Conservation (phyloP, 2,113 vertebrate species). For the Syrmaticus mikado region DNA sequence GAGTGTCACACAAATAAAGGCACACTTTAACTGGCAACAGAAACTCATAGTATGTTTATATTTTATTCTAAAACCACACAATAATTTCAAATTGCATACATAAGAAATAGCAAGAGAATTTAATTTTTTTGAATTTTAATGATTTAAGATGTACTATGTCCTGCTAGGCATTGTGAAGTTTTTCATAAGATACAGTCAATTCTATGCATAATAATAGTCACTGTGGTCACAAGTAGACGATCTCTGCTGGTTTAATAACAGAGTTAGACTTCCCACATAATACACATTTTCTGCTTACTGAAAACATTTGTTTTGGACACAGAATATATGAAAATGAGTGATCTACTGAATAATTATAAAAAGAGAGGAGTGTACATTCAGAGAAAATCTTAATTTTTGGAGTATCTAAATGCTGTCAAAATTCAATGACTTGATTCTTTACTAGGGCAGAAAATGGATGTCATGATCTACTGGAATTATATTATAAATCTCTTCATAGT, state of each 20-base stretch:
- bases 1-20: background rate
- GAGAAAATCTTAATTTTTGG: conserved; percentile 11
- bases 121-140: background rate
- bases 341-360: background rate
- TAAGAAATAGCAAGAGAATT: background rate
- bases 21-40: background rate
- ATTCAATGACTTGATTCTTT: conserved; percentile 48
- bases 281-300: background rate
- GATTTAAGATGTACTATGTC: background rate
- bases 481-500: conserved; percentile 47
- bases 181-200: background rate
- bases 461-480: conserved; percentile 54
- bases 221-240: background rate
- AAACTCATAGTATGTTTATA: background rate
- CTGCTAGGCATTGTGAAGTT: background rate
- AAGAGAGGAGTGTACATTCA: background rate
- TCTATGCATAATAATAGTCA: background rate
- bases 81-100: background rate
- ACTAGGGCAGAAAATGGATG: conserved; percentile 35
- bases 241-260: background rate
- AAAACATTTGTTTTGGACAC: background rate
- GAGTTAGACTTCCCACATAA: background rate
- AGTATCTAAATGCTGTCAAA: conserved; percentile 9
- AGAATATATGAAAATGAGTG: background rate
- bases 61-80: background rate